Evolutionary conservation across 2,888 invertebrate species (phyloP), one percentile per base, ranked within the genome.

Genomic region (Drosophila atripex): DNA sequence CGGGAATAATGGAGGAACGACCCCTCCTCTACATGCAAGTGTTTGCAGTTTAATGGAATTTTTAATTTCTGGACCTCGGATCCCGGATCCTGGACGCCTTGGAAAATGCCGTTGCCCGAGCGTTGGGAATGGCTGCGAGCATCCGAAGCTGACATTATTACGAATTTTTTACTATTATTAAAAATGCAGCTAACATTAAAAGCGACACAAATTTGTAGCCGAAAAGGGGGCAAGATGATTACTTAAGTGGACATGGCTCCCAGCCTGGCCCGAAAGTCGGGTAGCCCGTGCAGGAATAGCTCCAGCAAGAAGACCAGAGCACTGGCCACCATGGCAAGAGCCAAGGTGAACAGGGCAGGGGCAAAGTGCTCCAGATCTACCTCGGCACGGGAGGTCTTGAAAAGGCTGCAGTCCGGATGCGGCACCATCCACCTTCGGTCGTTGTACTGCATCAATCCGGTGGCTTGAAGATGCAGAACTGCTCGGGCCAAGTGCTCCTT

Each of bases 351-450:
- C 7, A 90, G 68, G 0, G 89, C 91, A 9, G 90, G 90, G 12
- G 86, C 77, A 76, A 91, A 91, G 70, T 90, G 89, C 30, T 85
- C 79, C 14, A 91, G 72, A 65, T 91, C 90, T 23, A 90, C 90
- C 46, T 87, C 80, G n/a, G 88, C 89, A 30, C 88, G 78, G 28
- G 71, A 72, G 28, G 80, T 73, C 51, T 77, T 76, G 11, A 80
- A 72, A 5, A 86, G 57, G 2, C 73, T 72, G 56, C 90, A 90
- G 66, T 91, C 91, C 1, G 80, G 84, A 65, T 83, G 80, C 23
- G 73, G 55, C 7, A 89, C 56, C 3, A 65, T 54, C 91, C 91
- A 90, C 21, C 72, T 64, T 30, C 73, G 83, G 14, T 89, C 86
- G 21, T 86, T 88, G 57, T 90, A 85, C 11, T 73, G 68, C 75